Percentiles rank a stretch among this genome's conserved stretches.
Conservation (phyloP, 2,888 invertebrate species). For the Gymnosoma rotundatum region DNA sequence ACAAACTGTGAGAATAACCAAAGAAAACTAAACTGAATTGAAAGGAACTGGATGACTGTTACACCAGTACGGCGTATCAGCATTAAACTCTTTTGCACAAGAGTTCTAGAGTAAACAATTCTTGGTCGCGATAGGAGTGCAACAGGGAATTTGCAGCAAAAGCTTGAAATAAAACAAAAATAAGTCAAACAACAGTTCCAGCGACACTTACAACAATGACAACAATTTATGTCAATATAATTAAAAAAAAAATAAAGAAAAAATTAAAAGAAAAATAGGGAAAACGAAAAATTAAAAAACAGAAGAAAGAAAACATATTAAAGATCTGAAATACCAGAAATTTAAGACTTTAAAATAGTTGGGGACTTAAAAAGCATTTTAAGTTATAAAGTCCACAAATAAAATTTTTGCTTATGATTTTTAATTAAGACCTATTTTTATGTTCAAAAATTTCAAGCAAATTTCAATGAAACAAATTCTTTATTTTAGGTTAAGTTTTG, state of each 20-base stretch:
- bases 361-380: too few relatives aligned
- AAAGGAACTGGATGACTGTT: constrained; percentile 32
- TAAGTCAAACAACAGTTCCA: constrained; percentile 22
- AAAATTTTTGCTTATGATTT: too few relatives aligned
- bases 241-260: constrained; percentile 13
- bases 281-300: background rate
- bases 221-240: constrained; percentile 58
- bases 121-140: constrained; percentile 2
- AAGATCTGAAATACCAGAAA: too few relatives aligned
- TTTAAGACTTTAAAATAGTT: too few relatives aligned
- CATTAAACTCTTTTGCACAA: constrained; percentile 3
- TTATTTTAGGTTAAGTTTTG: too few relatives aligned
- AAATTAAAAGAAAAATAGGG: background rate
- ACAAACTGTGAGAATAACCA: constrained; percentile 7
- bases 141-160: constrained; percentile 9
- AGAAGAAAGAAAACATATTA: too few relatives aligned
- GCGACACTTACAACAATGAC: constrained; percentile 30
- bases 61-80: constrained; percentile 5
- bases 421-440: too few relatives aligned
- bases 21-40: constrained; percentile 21
- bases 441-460: too few relatives aligned
- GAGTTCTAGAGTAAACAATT: constrained; percentile 26
- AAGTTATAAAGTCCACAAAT: too few relatives aligned
- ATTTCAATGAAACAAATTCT: too few relatives aligned
- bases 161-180: background rate